A percentile compares a stretch with the other conserved stretches of the same genome.
Evolutionary conservation across 2,797 vertebrate genomes (phyloP).

Genomic region (Mormyrops attenuatus): DNA sequence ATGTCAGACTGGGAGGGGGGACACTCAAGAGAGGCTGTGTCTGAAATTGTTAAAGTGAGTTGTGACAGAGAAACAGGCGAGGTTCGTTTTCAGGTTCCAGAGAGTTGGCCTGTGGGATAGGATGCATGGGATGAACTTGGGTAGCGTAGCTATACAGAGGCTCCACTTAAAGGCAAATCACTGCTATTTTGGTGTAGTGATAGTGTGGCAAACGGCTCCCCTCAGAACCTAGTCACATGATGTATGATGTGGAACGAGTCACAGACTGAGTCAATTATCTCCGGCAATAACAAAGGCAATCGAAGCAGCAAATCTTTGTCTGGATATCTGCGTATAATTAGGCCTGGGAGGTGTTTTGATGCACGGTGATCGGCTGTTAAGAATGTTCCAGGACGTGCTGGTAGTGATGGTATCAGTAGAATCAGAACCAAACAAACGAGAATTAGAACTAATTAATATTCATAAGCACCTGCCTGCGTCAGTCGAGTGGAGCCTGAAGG

Average conservation of each 20-base stretch:
- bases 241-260: not conserved
- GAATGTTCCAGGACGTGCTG: not conserved
- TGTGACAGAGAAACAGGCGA: not conserved
- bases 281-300: not conserved
- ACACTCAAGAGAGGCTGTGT: not conserved
- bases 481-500: not conserved
- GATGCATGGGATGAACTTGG: not conserved
- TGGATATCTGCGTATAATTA: not conserved
- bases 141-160: not conserved
- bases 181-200: not conserved
- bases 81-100: not conserved
- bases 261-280: not conserved
- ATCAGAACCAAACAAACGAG: not conserved
- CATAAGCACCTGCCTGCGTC: not conserved
- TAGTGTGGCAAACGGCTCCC: not conserved
- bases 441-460: not conserved
- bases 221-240: not conserved
- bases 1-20: not conserved
- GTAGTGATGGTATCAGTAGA: not conserved
- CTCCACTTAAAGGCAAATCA: not conserved
- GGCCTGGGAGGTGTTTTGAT: conserved; percentile 4
- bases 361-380: conserved; percentile 7
- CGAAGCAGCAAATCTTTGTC: not conserved
- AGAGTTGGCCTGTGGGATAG: not conserved
- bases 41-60: not conserved